Conservation (phyloP, 2,888 invertebrate species). For the Acrobasis consociella region DNA sequence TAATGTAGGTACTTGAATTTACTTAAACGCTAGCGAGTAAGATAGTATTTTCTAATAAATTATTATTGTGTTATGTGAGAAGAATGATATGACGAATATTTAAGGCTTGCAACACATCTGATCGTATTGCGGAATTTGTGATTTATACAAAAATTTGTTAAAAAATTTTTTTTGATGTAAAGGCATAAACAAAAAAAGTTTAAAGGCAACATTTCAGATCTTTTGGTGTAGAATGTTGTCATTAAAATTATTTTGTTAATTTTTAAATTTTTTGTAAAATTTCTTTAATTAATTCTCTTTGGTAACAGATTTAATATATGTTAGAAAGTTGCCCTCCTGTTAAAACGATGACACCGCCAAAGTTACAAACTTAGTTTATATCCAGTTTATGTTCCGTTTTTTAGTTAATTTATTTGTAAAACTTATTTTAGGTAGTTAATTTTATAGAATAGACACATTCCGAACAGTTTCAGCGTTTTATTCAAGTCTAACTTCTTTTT, state of each 20-base stretch:
- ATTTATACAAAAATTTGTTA: neutral
- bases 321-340: constrained; percentile 12
- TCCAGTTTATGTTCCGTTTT: constrained; percentile 27
- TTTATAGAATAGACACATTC: constrained; percentile 55
- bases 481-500: constrained; percentile 26
- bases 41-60: constrained; percentile 16
- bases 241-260: too few relatives aligned
- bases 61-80: constrained; percentile 11
- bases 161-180: too few relatives aligned
- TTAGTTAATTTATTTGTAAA: constrained; percentile 34
- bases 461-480: constrained; percentile 43
- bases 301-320: neutral
- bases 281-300: too few relatives aligned
- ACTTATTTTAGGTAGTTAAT: constrained; percentile 36
- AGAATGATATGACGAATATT: neutral
- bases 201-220: too few relatives aligned
- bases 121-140: constrained; percentile 1
- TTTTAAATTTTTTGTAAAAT: too few relatives aligned
- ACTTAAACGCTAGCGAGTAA: constrained; percentile 15
- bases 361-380: constrained; percentile 33
- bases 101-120: neutral
- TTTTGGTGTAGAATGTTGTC: too few relatives aligned
- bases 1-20: constrained; percentile 9
- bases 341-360: constrained; percentile 34
- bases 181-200: too few relatives aligned